These are phyloP conservation scores for Hemistola chrysoprasaria DNA, from an alignment of 2,888 invertebrate species.

Conservation along the genomic window DNA sequence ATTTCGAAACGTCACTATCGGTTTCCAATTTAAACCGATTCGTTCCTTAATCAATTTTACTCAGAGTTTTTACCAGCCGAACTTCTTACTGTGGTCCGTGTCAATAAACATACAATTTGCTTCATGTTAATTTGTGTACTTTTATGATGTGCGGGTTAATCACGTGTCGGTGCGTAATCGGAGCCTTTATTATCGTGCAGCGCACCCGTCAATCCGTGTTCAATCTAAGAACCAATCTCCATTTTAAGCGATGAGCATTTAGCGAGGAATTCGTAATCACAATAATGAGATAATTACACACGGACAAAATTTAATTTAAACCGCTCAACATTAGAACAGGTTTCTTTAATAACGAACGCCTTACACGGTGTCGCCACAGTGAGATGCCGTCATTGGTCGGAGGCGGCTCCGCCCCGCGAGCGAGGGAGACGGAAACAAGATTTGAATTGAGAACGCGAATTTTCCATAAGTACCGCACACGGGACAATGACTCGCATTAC, in stretches of 20 bases:
- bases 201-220: conserved; percentile 52
- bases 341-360: conserved; percentile 82
- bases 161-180: conserved; percentile 43
- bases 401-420: conserved; percentile 79
- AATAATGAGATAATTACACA: conserved; percentile 83
- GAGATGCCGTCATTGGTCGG: conserved; percentile 77
- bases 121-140: conserved; percentile 58
- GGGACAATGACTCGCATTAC: conserved; percentile 82
- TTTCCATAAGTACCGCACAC: conserved; percentile 81
- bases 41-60: conserved; percentile 82
- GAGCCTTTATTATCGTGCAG: conserved; percentile 52
- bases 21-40: conserved; percentile 82
- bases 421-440: conserved; percentile 79
- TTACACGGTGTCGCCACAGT: conserved; percentile 79
- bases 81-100: conserved; percentile 63
- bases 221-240: conserved; percentile 64
- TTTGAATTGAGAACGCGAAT: conserved; percentile 83
- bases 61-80: conserved; percentile 70
- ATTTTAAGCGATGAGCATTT: conserved; percentile 76
- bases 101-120: conserved; percentile 63
- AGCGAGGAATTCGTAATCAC: conserved; percentile 80
- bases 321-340: conserved; percentile 82
- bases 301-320: conserved; percentile 82
- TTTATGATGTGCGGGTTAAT: conserved; percentile 42
- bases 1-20: conserved; percentile 82